These are phyloP conservation scores for Lepilemur ruficaudatus DNA, from an alignment of 2,797 vertebrate species.

Conservation along the genomic window DNA sequence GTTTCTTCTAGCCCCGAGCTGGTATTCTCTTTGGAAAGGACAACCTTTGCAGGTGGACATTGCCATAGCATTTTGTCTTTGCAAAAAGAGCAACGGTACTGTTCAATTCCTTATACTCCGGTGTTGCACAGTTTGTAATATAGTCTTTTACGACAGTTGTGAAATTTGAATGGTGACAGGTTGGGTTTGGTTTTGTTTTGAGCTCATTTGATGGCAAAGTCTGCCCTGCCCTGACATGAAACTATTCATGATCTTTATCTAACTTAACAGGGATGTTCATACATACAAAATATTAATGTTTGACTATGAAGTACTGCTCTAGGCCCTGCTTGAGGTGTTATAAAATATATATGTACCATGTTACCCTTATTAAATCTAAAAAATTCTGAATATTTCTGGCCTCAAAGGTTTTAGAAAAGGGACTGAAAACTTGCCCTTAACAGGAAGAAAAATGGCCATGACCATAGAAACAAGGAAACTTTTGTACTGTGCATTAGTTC, in stretches of 20 bases:
- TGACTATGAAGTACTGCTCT: not conserved
- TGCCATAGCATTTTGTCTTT: not conserved
- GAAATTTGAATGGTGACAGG: not conserved
- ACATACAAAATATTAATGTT: not conserved
- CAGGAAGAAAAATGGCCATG: not conserved
- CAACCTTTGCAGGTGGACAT: not conserved
- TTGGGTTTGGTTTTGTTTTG: not conserved
- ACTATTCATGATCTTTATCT: not conserved
- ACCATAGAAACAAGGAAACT: not conserved
- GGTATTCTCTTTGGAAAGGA: not conserved
- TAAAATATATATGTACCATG: not conserved
- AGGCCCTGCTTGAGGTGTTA: not conserved
- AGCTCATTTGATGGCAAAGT: not conserved
- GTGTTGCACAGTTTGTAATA: not conserved
- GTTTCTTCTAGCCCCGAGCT: not conserved
- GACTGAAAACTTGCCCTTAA: not conserved
- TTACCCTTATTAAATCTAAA: not conserved
- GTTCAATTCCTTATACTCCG: not conserved
- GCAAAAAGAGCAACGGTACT: not conserved
- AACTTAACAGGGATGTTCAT: not conserved
- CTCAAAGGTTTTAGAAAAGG: constrained; percentile 22
- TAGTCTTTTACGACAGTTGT: not conserved
- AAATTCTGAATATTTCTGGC: not conserved
- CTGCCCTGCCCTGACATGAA: not conserved
- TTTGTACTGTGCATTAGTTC: not conserved